Base-by-base conservation (phyloP, 2,888 invertebrate species). In the Melanostoma scalare region DNA sequence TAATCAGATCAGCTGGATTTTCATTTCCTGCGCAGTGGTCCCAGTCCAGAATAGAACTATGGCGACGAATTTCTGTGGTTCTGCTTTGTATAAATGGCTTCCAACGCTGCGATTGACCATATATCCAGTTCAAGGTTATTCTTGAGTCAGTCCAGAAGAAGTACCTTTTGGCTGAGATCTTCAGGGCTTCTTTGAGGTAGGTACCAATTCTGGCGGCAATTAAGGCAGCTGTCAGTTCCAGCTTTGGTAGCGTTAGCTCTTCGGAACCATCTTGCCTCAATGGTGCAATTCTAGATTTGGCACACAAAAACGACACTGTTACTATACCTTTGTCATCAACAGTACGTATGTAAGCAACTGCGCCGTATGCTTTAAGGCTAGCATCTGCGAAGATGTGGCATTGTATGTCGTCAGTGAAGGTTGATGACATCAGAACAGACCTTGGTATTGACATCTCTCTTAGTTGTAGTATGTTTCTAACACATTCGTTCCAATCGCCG, bases 131-230 rank as follows among this genome's bases (percentile, higher is more conserved):
- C 0, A 63, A 30, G 4, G 46, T 44, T 2, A 73, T 73, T 46
- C 36, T 46, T 0, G 61, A 63, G 31, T 46, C 72, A 1, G 63
- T 55, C 61, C 46, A 63, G 3, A 63, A 6, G 9, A 46, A 31
- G 30, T 31, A 63, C 6, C n/a, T 53, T 1, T 46, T 4, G 1
- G 48, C 4, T 2, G 30, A 30, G 1, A 53, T 30, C 20, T 44
- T 53, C 6, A 55, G 6, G 3, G 30, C 3, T 3, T 44, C 6
- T 20, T 63, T 73, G 0, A 72, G n/a, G 20, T 53, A 61, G 4
- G 55, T 9, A 36, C 46, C n/a, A 8, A 72, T n/a, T 30, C 61
- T 36, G 38, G 55, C 48, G 1, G 61, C 60, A 30, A 72, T 61
- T 36, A 68, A 46, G 3, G 46, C 56, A 4, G 56, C 56, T 3